Evolutionary conservation across 2,888 invertebrate genomes (phyloP), one percentile per base, ranked within the genome.

Genomic region (Diabrotica balteata): DNA sequence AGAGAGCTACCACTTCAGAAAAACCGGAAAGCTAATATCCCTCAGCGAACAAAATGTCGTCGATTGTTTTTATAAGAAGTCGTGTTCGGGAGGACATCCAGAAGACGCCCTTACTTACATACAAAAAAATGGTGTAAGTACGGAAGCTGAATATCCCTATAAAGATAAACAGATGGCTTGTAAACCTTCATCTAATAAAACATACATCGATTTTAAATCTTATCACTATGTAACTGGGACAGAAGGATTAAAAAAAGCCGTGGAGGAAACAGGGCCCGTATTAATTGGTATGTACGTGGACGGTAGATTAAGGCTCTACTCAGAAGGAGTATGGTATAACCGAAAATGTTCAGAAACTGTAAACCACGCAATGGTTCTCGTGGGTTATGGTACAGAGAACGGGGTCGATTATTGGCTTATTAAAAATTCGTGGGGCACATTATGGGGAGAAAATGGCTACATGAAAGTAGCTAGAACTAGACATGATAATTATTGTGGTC

Each of bases 351-450:
- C 69, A 10, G 53, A 62, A 4, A 8, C 47, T 0, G 11, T 51
- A 2, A 70, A 72, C 49, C 72, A 72, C 46, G 52, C 69, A 0
- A 46, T 69, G 58, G 44, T 72, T 46, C 17, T 69, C 42, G 68
- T 72, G 0, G 72, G 72, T 10, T 72, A 69, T 50, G 72, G 72
- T 2, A 63, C 55, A 11, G 72, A 69, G 46, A 60, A 68, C 11
- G 72, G 72, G 8, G 44, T 58, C 7, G 69, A 72, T 52, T 72
- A 72, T 75, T 90, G 90, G 89, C 77, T 90, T 8, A 88, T 90
- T 4, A 90, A 90, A 77, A 90, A 90, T 79, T 89, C 89, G 22
- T 89, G 88, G 87, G 85, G 87, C 8, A 73, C 79, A 7, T 53
- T 63, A 11, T 73, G 73, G 71, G 69, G 72, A 61, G 55, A 74